Evolutionary conservation across 1,140 invertebrate genomes (phyloP).

Genomic region (Bombus consobrinus): DNA sequence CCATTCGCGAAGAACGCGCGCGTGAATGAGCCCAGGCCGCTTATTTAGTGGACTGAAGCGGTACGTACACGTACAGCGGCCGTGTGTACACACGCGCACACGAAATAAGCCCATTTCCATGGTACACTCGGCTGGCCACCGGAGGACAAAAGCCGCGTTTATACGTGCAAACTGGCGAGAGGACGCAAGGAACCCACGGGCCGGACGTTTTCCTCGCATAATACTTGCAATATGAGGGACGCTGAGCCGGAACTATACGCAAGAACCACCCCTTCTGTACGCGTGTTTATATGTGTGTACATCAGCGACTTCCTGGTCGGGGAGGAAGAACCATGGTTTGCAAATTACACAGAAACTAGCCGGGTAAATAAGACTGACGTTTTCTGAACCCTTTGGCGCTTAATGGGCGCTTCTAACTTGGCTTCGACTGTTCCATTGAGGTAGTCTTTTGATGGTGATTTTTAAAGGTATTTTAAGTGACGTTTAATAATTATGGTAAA

Average conservation of each 20-base stretch:
- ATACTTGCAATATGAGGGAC: slow-evolving; percentile 55
- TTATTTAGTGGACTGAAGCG: slow-evolving; percentile 57
- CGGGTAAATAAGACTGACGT: not conserved
- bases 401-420: not conserved
- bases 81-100: slow-evolving; percentile 43
- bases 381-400: no score
- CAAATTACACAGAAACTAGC: slow-evolving; percentile 9
- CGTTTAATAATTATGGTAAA: not conserved
- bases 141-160: slow-evolving; percentile 64
- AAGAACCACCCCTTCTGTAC: not conserved
- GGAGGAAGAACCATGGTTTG: not conserved
- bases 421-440: not conserved
- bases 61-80: not conserved
- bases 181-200: slow-evolving; percentile 49
- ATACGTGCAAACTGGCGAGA: slow-evolving; percentile 54
- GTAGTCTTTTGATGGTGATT: not conserved
- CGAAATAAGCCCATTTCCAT: slow-evolving; percentile 64
- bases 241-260: slow-evolving; percentile 24
- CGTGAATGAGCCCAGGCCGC: slow-evolving; percentile 10
- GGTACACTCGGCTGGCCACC: slow-evolving; percentile 57
- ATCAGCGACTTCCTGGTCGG: not conserved
- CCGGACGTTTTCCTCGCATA: slow-evolving; percentile 51
- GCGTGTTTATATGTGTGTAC: not conserved
- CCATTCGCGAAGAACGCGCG: slow-evolving; percentile 8
- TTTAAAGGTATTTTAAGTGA: not conserved